A percentile compares a stretch with the other conserved stretches of the same genome.
phyloP scores from a whole-genome alignment of 2,797 vertebrate genomes.

The Lepidocolaptes lacrymiger region DNA sequence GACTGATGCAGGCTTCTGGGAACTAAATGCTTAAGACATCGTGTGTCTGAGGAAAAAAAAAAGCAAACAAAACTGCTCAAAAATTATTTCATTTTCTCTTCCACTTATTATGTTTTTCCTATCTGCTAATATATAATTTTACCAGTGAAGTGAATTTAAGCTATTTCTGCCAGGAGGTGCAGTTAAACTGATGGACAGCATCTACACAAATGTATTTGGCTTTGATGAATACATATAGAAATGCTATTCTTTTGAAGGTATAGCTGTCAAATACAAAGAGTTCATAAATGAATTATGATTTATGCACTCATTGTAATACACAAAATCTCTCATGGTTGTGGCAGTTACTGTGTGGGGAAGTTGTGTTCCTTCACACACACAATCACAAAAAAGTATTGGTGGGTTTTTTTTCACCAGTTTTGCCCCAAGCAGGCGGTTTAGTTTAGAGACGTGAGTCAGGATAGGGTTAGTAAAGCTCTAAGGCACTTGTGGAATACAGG shows the following conservation, averaged over 20 bases:
- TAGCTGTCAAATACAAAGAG: neutral
- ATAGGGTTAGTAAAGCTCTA: neutral
- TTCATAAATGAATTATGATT: neutral
- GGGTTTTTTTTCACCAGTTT: neutral
- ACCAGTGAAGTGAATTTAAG: neutral
- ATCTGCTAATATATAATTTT: slow-evolving; percentile 5
- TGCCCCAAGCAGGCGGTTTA: neutral
- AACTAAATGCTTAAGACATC: neutral
- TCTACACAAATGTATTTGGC: neutral
- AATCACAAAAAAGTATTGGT: neutral
- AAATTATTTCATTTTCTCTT: slow-evolving; percentile 3
- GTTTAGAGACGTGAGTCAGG: neutral
- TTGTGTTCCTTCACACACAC: neutral
- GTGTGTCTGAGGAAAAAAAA: neutral
- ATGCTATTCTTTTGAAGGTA: neutral
- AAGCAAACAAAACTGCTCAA: neutral
- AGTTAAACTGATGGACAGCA: neutral
- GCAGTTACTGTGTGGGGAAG: neutral
- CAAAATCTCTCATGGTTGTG: neutral
- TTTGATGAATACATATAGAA: neutral
- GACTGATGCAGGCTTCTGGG: neutral
- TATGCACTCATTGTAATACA: neutral
- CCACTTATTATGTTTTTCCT: neutral
- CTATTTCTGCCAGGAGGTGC: neutral
- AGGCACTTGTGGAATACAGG: neutral